phyloP scores from a whole-genome alignment of 2,113 vertebrate genomes.

The Phalacrocorax carbo region DNA sequence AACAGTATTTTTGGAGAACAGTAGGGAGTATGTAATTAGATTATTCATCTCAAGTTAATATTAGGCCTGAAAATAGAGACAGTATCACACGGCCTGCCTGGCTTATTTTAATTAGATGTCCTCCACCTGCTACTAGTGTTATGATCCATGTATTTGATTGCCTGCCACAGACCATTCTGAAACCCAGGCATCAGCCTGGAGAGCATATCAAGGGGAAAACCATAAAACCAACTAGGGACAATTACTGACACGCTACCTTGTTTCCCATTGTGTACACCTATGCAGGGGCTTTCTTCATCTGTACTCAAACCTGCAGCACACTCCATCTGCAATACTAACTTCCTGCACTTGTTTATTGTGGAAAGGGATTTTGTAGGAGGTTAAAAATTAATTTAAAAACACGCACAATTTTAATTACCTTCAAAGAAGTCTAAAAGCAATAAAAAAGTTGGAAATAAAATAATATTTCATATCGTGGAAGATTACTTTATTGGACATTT shows the following conservation, averaged over 20 bases:
- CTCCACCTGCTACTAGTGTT: slow-evolving; percentile 1
- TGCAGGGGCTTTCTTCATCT: background rate
- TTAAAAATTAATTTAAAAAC: background rate
- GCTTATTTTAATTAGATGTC: slow-evolving; percentile 16
- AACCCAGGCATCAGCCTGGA: background rate
- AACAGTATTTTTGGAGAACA: background rate
- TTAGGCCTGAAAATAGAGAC: slow-evolving; percentile 38
- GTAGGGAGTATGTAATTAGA: slow-evolving; percentile 22
- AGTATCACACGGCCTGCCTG: background rate
- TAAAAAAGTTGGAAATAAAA: background rate
- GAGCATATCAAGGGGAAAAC: background rate
- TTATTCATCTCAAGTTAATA: slow-evolving; percentile 16
- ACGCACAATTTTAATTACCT: background rate
- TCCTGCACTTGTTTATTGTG: background rate
- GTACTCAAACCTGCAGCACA: background rate
- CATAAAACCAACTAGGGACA: background rate
- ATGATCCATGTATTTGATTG: background rate
- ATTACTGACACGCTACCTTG: background rate
- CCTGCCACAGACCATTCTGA: background rate
- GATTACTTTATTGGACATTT: background rate
- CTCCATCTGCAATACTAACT: background rate
- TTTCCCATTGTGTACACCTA: background rate
- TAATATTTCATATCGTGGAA: background rate
- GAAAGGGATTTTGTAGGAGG: background rate
- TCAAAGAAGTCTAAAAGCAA: background rate